Percentiles rank a stretch among this genome's conserved stretches.
These are phyloP conservation scores for Pilophorus perplexus DNA, from an alignment of 2,888 invertebrate species.

Conservation along the genomic window DNA sequence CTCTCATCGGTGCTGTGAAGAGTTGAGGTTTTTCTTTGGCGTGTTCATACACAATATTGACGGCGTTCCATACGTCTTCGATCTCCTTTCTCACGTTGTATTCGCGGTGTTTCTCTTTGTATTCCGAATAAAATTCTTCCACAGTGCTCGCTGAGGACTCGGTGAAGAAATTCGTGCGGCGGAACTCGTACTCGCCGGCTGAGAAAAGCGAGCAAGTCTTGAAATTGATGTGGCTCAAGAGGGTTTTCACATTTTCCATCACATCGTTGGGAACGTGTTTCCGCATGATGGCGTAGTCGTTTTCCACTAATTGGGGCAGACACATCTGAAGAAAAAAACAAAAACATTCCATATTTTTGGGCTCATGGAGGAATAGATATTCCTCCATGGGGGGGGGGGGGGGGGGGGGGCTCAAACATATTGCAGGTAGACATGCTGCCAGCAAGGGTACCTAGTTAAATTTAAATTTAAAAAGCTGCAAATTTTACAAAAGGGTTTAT, in stretches of 20 bases:
- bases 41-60: slow-evolving; percentile 17
- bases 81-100: neutral
- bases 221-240: slow-evolving; percentile 27
- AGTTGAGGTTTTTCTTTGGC: slow-evolving; percentile 1
- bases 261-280: neutral
- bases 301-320: slow-evolving; percentile 16
- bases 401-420: no score
- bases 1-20: neutral
- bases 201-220: slow-evolving; percentile 28
- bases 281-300: slow-evolving; percentile 9
- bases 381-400: no score
- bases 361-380: no score
- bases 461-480: no score
- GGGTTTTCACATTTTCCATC: slow-evolving; percentile 3
- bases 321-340: slow-evolving; percentile 37
- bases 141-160: slow-evolving; percentile 36
- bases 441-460: no score
- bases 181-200: slow-evolving; percentile 26
- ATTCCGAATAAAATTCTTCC: slow-evolving; percentile 28
- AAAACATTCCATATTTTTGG: neutral
- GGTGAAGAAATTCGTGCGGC: slow-evolving; percentile 22
- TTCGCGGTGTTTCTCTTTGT: slow-evolving; percentile 18
- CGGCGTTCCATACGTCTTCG: slow-evolving; percentile 19
- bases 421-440: no score
- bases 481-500: no score